Percentiles rank a stretch among this genome's conserved stretches.
These are phyloP conservation scores for Actenoides hombroni DNA, from an alignment of 2,113 vertebrate genomes.

Conservation along the genomic window DNA sequence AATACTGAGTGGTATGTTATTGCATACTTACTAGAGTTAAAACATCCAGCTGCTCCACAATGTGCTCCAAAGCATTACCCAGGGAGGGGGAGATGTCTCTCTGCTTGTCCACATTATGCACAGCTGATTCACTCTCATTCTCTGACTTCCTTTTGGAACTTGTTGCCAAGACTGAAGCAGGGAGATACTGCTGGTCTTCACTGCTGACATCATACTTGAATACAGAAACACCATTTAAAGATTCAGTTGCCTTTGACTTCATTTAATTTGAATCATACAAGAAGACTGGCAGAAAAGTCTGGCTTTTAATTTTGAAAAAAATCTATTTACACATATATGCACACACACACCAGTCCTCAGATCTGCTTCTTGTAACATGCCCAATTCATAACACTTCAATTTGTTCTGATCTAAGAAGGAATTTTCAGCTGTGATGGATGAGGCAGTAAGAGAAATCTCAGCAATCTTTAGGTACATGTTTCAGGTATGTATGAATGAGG, in stretches of 20 bases:
- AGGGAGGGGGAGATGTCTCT: slow-evolving; percentile 65
- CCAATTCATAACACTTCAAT: slow-evolving; percentile 41
- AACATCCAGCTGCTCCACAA: slow-evolving; percentile 88
- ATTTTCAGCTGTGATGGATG: slow-evolving; percentile 41
- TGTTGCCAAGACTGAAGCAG: not conserved
- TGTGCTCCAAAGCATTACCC: slow-evolving; percentile 78
- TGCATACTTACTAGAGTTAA: slow-evolving; percentile 84
- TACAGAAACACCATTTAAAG: slow-evolving; percentile 13
- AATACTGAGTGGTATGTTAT: not conserved
- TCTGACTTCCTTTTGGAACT: slow-evolving; percentile 54
- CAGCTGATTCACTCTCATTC: not conserved
- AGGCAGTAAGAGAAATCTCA: slow-evolving; percentile 65
- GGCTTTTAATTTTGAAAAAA: not conserved
- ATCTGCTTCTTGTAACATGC: slow-evolving; percentile 61
- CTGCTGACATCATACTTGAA: slow-evolving; percentile 5
- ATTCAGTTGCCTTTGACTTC: slow-evolving; percentile 22
- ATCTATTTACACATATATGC: not conserved
- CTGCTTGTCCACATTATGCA: slow-evolving; percentile 45
- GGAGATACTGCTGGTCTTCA: slow-evolving; percentile 10
- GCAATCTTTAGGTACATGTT: slow-evolving; percentile 23
- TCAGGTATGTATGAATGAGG: slow-evolving; percentile 50
- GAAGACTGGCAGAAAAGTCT: not conserved
- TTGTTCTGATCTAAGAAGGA: slow-evolving; percentile 15
- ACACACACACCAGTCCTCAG: slow-evolving; percentile 35
- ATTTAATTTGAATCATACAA: not conserved